Evolutionary conservation across 2,113 vertebrate species (phyloP), one percentile per base, ranked within the genome.

Genomic region (Aythya baeri): DNA sequence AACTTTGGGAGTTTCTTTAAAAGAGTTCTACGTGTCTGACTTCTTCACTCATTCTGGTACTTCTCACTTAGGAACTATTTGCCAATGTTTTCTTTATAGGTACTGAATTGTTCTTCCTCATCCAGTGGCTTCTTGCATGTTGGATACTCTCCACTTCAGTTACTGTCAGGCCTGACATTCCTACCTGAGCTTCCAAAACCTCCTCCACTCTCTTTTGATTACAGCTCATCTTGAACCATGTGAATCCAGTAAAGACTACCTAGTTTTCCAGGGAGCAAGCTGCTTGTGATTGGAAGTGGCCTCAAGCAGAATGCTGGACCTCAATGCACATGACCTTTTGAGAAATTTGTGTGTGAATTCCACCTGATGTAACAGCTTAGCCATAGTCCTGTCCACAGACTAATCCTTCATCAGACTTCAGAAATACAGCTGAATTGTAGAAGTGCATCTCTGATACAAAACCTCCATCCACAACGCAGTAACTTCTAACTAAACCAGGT

Each of bases 101-200:
- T 49, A 49, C 46, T 11, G 54, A 32, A 15, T 29, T 43, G 25
- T 20, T 43, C 22, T 27, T 27, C 25, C 21, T 79, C 41, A 44
- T 44, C 62, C 62, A 67, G 58, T 86, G 16, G 7, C 11, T 79
- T 57, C 20, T 7, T 84, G 49, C 13, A 65, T 17, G 22, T 26
- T 93, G 66, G 73, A 76, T 25, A 66, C 34, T 7, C 16, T 77
- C 71, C 67, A 72, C 29, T 66, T 91, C 86, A 41, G 2, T 57
- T 44, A 89, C 73, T n/a, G 58, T 75, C 88, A 90, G 83, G 76
- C 14, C n/a, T 95, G 86, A 86, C 58, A 91, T 82, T 91, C 66
- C 34, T 88, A n/a, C 38, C 8, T 43, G 2, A 23, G 68, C 71
- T 91, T 88, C 74, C 50, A 88, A 88, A 89, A 38, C 75, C 72